These are phyloP conservation scores for Ictalurus furcatus DNA, from an alignment of 2,113 vertebrate species.

Conservation along the genomic window DNA sequence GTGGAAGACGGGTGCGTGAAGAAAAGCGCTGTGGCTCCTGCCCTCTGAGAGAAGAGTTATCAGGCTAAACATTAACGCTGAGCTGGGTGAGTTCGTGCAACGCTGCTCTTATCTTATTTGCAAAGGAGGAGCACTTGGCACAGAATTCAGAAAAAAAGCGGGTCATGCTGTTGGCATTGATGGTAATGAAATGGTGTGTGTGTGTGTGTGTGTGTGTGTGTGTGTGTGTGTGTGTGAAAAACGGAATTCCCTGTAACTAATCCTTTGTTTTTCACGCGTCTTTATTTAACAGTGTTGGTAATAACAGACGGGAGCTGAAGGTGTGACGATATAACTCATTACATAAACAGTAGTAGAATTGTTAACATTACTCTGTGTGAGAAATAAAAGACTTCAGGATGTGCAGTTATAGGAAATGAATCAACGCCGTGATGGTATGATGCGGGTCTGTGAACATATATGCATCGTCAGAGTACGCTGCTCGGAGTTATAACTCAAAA, in stretches of 20 bases:
- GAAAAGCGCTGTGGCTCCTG: constrained; percentile 68
- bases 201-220: constrained; percentile 8
- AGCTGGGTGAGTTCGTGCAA: constrained; percentile 67
- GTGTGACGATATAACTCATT: not conserved
- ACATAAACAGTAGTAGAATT: not conserved
- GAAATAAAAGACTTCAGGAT: not conserved
- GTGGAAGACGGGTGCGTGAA: constrained; percentile 51
- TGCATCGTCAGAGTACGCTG: not conserved
- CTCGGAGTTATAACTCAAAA: not conserved
- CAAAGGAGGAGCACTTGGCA: constrained; percentile 78
- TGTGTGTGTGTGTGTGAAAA: not conserved
- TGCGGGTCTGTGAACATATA: not conserved
- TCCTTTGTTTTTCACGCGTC: not conserved
- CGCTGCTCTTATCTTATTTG: constrained; percentile 77
- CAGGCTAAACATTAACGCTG: constrained; percentile 77
- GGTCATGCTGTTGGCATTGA: constrained; percentile 48
- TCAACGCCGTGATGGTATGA: not conserved
- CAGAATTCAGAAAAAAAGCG: constrained; percentile 45
- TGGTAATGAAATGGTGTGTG: not conserved
- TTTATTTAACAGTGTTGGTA: not conserved
- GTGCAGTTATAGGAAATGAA: not conserved
- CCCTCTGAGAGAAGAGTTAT: constrained; percentile 70
- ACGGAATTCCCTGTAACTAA: not conserved
- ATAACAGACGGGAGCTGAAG: not conserved
- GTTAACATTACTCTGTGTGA: not conserved